Conservation (phyloP, 1,140 invertebrate species). For the Scaptomyza pallida region DNA sequence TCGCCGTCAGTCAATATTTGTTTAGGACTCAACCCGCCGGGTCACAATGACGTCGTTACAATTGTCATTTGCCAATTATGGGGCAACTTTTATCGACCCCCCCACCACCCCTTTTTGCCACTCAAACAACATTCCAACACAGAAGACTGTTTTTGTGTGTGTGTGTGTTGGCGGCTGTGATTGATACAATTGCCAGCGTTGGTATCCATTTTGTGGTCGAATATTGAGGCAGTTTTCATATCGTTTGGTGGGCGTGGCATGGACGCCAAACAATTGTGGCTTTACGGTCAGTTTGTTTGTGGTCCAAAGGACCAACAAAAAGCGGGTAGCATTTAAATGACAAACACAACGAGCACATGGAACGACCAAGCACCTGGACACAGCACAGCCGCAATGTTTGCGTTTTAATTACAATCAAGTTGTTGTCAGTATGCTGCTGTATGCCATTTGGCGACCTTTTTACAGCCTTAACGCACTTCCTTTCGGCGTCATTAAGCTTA, state of each 20-base stretch:
- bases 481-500: slow-evolving; percentile 79
- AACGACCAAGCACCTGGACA: slow-evolving; percentile 8
- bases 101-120: not conserved
- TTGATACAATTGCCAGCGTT: slow-evolving; percentile 64
- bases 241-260: slow-evolving; percentile 5
- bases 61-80: slow-evolving; percentile 78
- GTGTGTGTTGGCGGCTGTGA: slow-evolving; percentile 51
- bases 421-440: slow-evolving; percentile 33
- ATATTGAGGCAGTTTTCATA: slow-evolving; percentile 54
- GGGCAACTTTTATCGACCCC: slow-evolving; percentile 1
- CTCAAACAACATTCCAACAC: not conserved
- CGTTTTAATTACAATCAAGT: slow-evolving; percentile 77
- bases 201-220: slow-evolving; percentile 69
- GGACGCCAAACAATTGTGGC: slow-evolving; percentile 67
- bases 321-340: slow-evolving; percentile 58
- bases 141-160: not conserved
- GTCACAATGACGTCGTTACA: slow-evolving; percentile 38
- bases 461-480: slow-evolving; percentile 65
- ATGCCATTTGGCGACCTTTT: slow-evolving; percentile 26
- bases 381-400: slow-evolving; percentile 50
- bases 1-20: slow-evolving; percentile 66
- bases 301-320: slow-evolving; percentile 36
- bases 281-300: slow-evolving; percentile 66
- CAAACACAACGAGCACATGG: slow-evolving; percentile 55
- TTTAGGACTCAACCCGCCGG: slow-evolving; percentile 52